phyloP scores from a whole-genome alignment of 1,140 invertebrate species.

The Drosophila saltans region DNA sequence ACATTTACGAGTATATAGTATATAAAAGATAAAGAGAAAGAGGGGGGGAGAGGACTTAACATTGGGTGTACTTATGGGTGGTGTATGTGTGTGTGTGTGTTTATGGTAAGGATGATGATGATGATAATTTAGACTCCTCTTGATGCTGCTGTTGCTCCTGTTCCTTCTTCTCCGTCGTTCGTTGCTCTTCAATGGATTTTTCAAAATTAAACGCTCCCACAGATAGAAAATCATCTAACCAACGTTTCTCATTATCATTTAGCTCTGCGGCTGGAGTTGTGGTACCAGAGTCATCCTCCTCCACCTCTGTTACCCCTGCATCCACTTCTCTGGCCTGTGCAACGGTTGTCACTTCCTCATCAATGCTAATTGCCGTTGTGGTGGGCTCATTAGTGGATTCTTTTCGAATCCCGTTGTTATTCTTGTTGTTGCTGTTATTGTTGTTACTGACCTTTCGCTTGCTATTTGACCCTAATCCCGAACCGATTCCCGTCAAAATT shows the following conservation, averaged over 20 bases:
- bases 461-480: constrained; percentile 31
- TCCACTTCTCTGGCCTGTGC: neutral
- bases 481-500: constrained; percentile 57
- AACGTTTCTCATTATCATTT: constrained; percentile 79
- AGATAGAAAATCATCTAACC: constrained; percentile 79
- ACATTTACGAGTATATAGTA: constrained; percentile 61
- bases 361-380: constrained; percentile 68
- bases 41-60: constrained; percentile 23
- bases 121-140: constrained; percentile 54
- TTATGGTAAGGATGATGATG: constrained; percentile 55
- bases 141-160: constrained; percentile 39
- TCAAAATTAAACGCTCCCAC: constrained; percentile 80
- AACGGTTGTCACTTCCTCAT: constrained; percentile 51
- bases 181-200: constrained; percentile 54
- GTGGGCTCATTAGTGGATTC: constrained; percentile 65
- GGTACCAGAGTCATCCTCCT: constrained; percentile 30
- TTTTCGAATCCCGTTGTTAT: constrained; percentile 10
- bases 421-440: neutral
- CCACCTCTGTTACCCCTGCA: neutral
- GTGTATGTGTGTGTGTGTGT: constrained; percentile 27
- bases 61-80: constrained; percentile 4
- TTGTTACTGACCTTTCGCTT: constrained; percentile 51
- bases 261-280: constrained; percentile 58
- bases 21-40: constrained; percentile 43
- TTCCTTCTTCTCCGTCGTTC: constrained; percentile 37